Evolutionary conservation across 1,140 invertebrate genomes (phyloP).

Genomic region (Mycetomoellerius zeteki): DNA sequence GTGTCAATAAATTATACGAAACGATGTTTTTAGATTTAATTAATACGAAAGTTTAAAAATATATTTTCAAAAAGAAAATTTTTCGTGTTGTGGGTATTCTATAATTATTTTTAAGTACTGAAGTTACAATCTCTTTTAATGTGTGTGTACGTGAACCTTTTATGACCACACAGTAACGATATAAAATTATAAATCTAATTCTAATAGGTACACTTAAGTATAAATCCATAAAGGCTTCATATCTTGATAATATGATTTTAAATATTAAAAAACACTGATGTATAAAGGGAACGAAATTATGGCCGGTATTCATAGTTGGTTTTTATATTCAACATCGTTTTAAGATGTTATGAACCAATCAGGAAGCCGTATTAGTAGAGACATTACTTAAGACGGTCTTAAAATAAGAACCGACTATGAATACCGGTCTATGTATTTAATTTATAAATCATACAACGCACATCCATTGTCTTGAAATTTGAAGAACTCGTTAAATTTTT

Average conservation of each 20-base stretch:
- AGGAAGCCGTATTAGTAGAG: too few species aligned
- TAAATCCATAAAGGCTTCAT: not conserved
- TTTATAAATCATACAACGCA: conserved; percentile 7
- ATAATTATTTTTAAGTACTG: conserved; percentile 25
- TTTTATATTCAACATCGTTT: too few species aligned
- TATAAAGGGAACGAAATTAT: not conserved
- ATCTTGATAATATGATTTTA: conserved; percentile 3
- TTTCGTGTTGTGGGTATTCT: not conserved
- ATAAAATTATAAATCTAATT: conserved; percentile 52
- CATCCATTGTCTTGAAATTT: not conserved
- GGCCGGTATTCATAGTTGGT: too few species aligned
- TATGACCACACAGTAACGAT: conserved; percentile 5
- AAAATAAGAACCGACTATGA: too few species aligned
- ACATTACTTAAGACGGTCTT: too few species aligned
- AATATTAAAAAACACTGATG: conserved; percentile 23
- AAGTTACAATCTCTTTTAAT: not conserved
- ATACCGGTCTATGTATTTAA: not conserved
- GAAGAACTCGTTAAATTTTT: conserved; percentile 10
- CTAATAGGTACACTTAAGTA: conserved; percentile 22
- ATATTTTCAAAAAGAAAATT: not conserved
- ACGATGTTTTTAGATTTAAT: not conserved
- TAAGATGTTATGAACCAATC: too few species aligned
- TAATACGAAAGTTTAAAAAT: not conserved
- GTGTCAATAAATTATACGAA: not conserved
- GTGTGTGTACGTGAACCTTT: not conserved